Evolutionary conservation across 2,888 invertebrate species (phyloP).

Genomic region (Tiliacea aurago): DNA sequence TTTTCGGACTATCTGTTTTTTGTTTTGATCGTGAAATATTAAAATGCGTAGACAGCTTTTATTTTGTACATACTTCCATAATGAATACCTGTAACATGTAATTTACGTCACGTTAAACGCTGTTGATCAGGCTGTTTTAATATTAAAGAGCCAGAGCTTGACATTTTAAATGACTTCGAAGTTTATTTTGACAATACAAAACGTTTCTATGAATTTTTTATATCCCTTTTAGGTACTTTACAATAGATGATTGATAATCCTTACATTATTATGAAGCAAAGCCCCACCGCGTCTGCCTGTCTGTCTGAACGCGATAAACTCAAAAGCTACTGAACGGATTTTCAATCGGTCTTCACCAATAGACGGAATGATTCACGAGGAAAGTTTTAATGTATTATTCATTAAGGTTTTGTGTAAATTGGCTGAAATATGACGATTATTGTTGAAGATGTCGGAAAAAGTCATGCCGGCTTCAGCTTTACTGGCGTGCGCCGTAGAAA

Average conservation of each 20-base stretch:
- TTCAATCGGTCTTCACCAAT: too few relatives aligned
- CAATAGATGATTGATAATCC: neutral
- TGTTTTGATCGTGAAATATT: neutral
- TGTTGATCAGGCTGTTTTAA: constrained; percentile 7
- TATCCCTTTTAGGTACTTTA: neutral
- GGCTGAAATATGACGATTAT: too few relatives aligned
- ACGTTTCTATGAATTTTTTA: neutral
- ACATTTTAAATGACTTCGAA: neutral
- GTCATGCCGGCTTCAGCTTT: too few relatives aligned
- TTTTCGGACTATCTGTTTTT: neutral
- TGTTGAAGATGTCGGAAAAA: too few relatives aligned
- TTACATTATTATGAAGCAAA: too few relatives aligned
- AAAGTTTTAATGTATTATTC: too few relatives aligned
- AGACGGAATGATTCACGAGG: too few relatives aligned
- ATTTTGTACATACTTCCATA: neutral
- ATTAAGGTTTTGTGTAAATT: too few relatives aligned
- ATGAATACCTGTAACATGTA: constrained; percentile 8
- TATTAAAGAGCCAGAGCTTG: constrained; percentile 12
- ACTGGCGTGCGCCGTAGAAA: too few relatives aligned
- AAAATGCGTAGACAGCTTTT: constrained; percentile 19
- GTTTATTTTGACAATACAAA: neutral
- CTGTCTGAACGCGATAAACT: too few relatives aligned
- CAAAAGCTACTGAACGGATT: too few relatives aligned
- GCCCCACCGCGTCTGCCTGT: too few relatives aligned
- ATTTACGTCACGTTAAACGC: constrained; percentile 16